Base-by-base conservation (phyloP, 2,888 invertebrate species). In the Lypha dubia region DNA sequence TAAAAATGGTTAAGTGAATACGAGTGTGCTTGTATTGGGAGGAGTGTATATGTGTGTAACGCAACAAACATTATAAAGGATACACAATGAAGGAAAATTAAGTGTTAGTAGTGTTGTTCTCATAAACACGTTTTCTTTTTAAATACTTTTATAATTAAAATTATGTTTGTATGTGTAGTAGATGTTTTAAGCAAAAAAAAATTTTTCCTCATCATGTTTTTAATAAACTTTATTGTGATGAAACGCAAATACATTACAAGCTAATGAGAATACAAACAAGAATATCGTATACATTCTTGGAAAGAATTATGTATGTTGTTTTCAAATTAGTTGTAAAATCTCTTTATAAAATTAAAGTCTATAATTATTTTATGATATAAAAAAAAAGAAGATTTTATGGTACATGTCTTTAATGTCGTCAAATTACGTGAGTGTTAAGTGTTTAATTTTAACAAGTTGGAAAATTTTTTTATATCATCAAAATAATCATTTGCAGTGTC, bases 131-230 rank as follows among this genome's bases (percentile, higher is more conserved):
- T 51, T 77, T 62, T 35, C 49, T n/a, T 41, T 77, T 70, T 44
- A 32, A n/a, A 9, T 53, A 15, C 28, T 63, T 63, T 63, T 53
- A 51, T 44, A 79, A 79, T 51, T 70, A 70, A 62, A 79, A 62
- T 49, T 49, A 58, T 24, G 24, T 24, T 24, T 60, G 53, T 24
- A 28, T 20, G 46, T 58, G n/a, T 11, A 20, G 22, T 11, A 11
- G 3, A 8, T 20, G 9, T 49, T n/a, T n/a, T n/a, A n/a, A n/a
- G 49, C 11, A 7, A 49, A 46, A 20, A 49, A 46, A 20, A 38
- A 20, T 0, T 49, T 49, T 17, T 49, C 20, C 20, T 22, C 3
- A 3, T 49, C 49, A 49, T 22, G 0, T 11, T 49, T 11, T 49
- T 49, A 49, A 49, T 11, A 49, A 20, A 20, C 20, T 22, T 49